Evolutionary conservation across 1,140 invertebrate species (phyloP).

Genomic region (Bicyclus anynana): DNA sequence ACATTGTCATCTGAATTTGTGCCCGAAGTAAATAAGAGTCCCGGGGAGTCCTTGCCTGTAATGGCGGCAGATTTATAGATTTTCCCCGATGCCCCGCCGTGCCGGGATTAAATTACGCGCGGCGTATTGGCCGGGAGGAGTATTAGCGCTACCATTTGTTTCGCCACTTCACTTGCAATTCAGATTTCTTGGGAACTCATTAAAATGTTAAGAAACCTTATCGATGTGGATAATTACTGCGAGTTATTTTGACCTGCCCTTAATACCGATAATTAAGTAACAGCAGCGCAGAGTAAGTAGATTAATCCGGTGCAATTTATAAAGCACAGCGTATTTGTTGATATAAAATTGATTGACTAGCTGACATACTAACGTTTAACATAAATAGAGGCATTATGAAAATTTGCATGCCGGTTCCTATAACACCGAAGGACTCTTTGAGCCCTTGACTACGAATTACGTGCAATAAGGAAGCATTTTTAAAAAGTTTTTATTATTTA

Average conservation of each 20-base stretch:
- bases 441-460: too few species aligned
- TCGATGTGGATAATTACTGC: not conserved
- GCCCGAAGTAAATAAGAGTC: slow-evolving; percentile 75
- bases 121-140: slow-evolving; percentile 65
- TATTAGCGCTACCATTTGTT: slow-evolving; percentile 73
- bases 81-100: slow-evolving; percentile 67
- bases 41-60: slow-evolving; percentile 64
- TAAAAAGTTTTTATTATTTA: too few species aligned
- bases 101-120: slow-evolving; percentile 69
- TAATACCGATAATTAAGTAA: not conserved
- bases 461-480: too few species aligned
- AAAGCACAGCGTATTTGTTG: not conserved
- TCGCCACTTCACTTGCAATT: slow-evolving; percentile 25
- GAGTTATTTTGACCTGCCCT: not conserved
- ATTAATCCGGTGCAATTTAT: not conserved
- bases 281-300: not conserved
- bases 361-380: too few species aligned
- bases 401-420: too few species aligned
- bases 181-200: slow-evolving; percentile 4
- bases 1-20: slow-evolving; percentile 77
- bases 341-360: too few species aligned
- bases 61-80: slow-evolving; percentile 77
- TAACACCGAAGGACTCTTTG: too few species aligned
- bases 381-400: too few species aligned
- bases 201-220: not conserved